Evolutionary conservation across 2,888 invertebrate genomes (phyloP), one percentile per base, ranked within the genome.

Genomic region (Kuschelorhynchus macadamiae): DNA sequence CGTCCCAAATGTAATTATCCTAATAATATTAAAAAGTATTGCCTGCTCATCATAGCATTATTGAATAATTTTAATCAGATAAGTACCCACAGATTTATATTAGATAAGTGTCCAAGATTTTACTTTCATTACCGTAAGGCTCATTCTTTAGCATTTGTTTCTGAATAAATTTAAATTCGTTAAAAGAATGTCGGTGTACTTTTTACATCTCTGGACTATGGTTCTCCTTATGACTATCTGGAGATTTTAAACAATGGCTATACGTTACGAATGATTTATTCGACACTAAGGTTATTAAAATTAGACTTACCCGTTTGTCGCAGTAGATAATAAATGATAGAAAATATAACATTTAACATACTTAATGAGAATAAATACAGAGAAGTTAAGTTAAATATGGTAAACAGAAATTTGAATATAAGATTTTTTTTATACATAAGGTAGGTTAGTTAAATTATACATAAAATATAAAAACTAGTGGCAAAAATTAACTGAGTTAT

Each of bases 111-210:
- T 44, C 46, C 33, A 20, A 55, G 39, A 55, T 63, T 55, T 52
- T 63, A 17, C 39, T 33, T 56, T 55, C 49, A 33, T 62, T 63
- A 63, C 41, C 46, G 52, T 63, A 36, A 30, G 63, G 53, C 57
- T 39, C 57, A 57, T 57, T 57, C 57, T 56, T 56, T 57, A 57
- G 57, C 30, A 62, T 62, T 62, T 62, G 62, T 62, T 62, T 53
- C 62, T 41, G 64, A 65, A 65, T 65, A 65, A 65, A 65, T 65
- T 65, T 65, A 33, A 65, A 65, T 57, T 61, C 36, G 63, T 63
- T 63, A 55, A 11, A 55, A 55, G 53, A 55, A 63, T 47, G 63
- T 63, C 63, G 55, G 63, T 44, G 52, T 25, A 21, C 17, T 32
- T 30, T 61, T 61, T 52, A 42, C 39, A 61, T 61, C 61, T 61